Evolutionary conservation across 2,113 vertebrate genomes (phyloP).

Genomic region (Progne subis): DNA sequence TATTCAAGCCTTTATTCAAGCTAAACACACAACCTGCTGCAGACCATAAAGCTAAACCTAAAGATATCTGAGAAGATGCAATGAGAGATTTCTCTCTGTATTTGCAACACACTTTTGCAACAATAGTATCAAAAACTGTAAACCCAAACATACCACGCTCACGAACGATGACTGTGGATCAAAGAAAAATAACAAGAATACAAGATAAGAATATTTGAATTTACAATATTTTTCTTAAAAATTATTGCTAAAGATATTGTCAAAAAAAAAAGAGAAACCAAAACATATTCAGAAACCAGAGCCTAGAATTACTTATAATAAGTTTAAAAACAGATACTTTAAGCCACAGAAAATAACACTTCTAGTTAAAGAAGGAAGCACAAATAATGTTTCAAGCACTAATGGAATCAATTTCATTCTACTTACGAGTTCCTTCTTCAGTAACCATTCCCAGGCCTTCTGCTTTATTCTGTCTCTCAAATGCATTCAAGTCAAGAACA

Average conservation of each 20-base stretch:
- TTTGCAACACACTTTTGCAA: conserved; percentile 62
- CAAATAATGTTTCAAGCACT: conserved; percentile 14
- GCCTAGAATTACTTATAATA: background rate
- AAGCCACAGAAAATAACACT: background rate
- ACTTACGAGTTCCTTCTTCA: conserved; percentile 98
- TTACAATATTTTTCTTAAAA: conserved; percentile 53
- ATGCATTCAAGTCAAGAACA: conserved; percentile 96
- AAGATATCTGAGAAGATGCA: conserved; percentile 45
- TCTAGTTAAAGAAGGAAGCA: conserved; percentile 17
- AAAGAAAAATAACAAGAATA: conserved; percentile 77
- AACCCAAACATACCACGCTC: conserved; percentile 90
- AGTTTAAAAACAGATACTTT: conserved; percentile 5
- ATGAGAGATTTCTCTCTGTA: conserved; percentile 62
- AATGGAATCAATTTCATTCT: conserved; percentile 10
- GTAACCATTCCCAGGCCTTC: conserved; percentile 99
- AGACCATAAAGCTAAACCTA: conserved; percentile 66
- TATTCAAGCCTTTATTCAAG: conserved; percentile 60
- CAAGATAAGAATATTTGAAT: conserved; percentile 85
- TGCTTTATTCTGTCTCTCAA: conserved; percentile 99
- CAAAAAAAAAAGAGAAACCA: background rate
- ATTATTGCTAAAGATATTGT: conserved; percentile 41
- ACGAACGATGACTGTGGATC: conserved; percentile 95
- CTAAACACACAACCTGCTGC: conserved; percentile 69
- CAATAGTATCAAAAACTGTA: conserved; percentile 63
- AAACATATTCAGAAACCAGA: background rate